A percentile compares a stretch with the other conserved stretches of the same genome.
phyloP scores from a whole-genome alignment of 2,888 invertebrate genomes.

The Chirona hameri region DNA sequence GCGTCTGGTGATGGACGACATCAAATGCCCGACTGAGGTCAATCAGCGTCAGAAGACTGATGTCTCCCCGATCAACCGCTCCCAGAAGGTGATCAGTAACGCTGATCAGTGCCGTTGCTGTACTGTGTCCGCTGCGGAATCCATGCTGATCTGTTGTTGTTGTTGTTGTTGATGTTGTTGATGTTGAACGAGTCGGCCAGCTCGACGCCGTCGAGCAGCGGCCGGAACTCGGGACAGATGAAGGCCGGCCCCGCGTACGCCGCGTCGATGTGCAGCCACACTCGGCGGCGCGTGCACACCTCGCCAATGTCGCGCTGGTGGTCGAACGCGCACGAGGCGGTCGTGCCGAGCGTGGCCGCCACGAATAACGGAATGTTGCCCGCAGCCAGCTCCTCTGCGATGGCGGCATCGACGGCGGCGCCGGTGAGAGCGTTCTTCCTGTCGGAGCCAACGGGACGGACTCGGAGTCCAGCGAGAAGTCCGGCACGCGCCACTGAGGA shows the following conservation, averaged over 20 bases:
- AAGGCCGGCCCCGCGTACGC: conserved; percentile 94
- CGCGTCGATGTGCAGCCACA: conserved; percentile 95
- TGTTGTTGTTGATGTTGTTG: no score
- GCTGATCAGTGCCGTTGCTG: no score
- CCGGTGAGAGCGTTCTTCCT: not conserved
- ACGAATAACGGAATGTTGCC: conserved; percentile 46
- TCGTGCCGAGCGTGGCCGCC: conserved; percentile 89
- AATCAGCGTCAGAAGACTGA: no score
- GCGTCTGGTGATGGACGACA: no score
- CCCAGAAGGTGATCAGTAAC: no score
- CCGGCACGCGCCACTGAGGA: conserved; percentile 87
- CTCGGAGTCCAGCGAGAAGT: conserved; percentile 69
- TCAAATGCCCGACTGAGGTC: no score
- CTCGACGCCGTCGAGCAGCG: conserved; percentile 65
- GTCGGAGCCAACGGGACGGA: conserved; percentile 67
- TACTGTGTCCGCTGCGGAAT: no score
- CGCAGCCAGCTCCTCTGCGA: not conserved
- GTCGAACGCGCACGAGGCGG: conserved; percentile 93
- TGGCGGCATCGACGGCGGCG: not conserved
- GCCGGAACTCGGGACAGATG: conserved; percentile 83
- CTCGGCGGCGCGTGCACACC: conserved; percentile 48
- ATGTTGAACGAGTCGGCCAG: conserved; percentile 83
- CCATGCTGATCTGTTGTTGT: no score
- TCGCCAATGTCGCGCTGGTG: conserved; percentile 76
- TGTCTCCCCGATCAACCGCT: no score